phyloP scores from a whole-genome alignment of 2,888 invertebrate genomes.

The Dynastes maya region DNA sequence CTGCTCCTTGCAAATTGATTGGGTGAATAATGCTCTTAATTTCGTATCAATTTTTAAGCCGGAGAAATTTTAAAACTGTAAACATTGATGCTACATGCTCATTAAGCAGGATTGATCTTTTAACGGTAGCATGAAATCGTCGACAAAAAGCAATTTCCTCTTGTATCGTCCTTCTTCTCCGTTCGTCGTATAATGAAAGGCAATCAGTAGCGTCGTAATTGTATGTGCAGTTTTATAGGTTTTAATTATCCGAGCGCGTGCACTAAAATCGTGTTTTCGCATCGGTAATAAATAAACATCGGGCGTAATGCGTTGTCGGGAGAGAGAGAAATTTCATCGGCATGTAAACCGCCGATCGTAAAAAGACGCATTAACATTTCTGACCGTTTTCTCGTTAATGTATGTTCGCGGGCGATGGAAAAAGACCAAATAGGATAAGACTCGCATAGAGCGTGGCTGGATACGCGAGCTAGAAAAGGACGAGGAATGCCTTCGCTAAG shows the following conservation, averaged over 20 bases:
- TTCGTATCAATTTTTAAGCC: no score
- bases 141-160: background rate
- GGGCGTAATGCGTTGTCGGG: conserved; percentile 19
- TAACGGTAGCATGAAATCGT: background rate
- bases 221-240: conserved; percentile 34
- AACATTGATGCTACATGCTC: no score
- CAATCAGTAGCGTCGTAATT: conserved; percentile 28
- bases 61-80: no score
- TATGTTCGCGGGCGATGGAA: conserved; percentile 12
- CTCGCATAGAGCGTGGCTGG: background rate
- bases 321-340: conserved; percentile 46
- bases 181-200: conserved; percentile 16
- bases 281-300: conserved; percentile 41
- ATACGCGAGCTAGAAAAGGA: conserved; percentile 1
- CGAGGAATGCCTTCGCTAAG: conserved; percentile 1
- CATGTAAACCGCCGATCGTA: conserved; percentile 38
- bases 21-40: no score
- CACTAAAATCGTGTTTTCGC: conserved; percentile 34
- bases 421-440: conserved; percentile 7
- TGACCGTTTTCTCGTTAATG: conserved; percentile 41
- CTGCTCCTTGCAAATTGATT: no score
- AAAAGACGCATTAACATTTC: conserved; percentile 47
- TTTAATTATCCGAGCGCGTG: conserved; percentile 34
- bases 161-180: background rate
- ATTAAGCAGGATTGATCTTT: background rate